phyloP scores from a whole-genome alignment of 2,888 invertebrate species.

The Sphaeridia pumilis region DNA sequence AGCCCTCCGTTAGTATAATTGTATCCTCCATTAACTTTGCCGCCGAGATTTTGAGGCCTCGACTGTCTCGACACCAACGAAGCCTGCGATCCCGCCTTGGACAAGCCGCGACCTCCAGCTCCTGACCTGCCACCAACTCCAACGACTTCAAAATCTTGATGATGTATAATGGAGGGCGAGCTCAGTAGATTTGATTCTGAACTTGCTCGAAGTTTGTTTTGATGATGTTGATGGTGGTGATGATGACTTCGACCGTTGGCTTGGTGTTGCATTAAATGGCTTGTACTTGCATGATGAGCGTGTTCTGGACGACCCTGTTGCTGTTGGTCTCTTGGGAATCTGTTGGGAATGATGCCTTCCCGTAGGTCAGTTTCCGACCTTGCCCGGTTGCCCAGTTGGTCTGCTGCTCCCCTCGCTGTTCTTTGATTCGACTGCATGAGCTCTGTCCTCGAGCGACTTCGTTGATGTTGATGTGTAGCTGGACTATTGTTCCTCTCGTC shows the following conservation, averaged over 20 bases:
- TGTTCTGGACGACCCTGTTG: not conserved
- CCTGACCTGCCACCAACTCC: not conserved
- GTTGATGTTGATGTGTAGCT: not conserved
- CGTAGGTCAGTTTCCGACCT: slow-evolving; percentile 37
- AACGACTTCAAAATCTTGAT: not conserved
- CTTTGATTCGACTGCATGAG: too few relatives aligned
- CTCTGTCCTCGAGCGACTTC: slow-evolving; percentile 11
- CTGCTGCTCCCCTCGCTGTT: slow-evolving; percentile 5
- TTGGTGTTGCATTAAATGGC: slow-evolving; percentile 17
- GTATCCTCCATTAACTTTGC: slow-evolving; percentile 5
- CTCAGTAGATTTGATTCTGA: slow-evolving; percentile 6
- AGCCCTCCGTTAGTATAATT: slow-evolving; percentile 4
- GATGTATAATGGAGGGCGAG: not conserved
- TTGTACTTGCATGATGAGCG: slow-evolving; percentile 11
- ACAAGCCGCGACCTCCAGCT: not conserved
- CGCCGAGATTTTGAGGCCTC: not conserved
- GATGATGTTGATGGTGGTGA: too few relatives aligned
- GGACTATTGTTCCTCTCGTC: slow-evolving; percentile 21
- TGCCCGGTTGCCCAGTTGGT: slow-evolving; percentile 18
- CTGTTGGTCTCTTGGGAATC: slow-evolving; percentile 25
- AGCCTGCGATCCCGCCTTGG: not conserved
- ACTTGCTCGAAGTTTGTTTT: too few relatives aligned
- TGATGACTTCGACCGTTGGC: slow-evolving; percentile 1
- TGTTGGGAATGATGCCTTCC: slow-evolving; percentile 28
- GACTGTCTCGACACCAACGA: not conserved